Evolutionary conservation across 1,140 invertebrate genomes (phyloP).

Genomic region (Aphaenogaster ashmeadi): DNA sequence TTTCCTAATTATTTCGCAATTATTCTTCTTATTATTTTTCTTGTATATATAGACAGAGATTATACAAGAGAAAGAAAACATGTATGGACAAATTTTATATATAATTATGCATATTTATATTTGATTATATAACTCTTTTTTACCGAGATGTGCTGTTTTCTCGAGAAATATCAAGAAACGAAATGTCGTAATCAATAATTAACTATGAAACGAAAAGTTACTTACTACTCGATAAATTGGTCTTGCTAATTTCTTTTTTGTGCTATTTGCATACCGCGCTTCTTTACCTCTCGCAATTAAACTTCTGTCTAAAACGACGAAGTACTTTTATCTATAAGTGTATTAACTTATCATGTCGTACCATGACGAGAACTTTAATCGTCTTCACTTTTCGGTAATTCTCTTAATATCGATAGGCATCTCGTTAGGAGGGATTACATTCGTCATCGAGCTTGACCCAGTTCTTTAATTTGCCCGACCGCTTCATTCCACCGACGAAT

Average conservation of each 20-base stretch:
- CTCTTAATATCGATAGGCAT: conserved; percentile 57
- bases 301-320: not conserved
- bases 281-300: not conserved
- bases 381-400: conserved; percentile 59
- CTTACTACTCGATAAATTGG: not conserved
- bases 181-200: not conserved
- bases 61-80: too few relatives aligned
- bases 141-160: too few relatives aligned
- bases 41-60: too few relatives aligned
- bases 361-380: conserved; percentile 48
- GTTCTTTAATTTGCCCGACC: conserved; percentile 55
- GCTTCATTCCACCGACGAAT: conserved; percentile 9
- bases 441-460: conserved; percentile 53
- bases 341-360: conserved; percentile 45
- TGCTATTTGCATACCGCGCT: not conserved
- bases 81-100: too few relatives aligned
- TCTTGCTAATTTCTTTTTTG: not conserved
- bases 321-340: conserved; percentile 17
- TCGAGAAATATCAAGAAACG: not conserved
- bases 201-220: not conserved
- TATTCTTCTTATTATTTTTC: too few relatives aligned
- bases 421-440: conserved; percentile 57
- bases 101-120: too few relatives aligned
- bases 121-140: too few relatives aligned
- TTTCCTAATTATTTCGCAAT: too few relatives aligned